Percentiles rank a stretch among this genome's conserved stretches.
phyloP scores from a whole-genome alignment of 2,888 invertebrate genomes.

The Mesodorylaimus sp. region DNA sequence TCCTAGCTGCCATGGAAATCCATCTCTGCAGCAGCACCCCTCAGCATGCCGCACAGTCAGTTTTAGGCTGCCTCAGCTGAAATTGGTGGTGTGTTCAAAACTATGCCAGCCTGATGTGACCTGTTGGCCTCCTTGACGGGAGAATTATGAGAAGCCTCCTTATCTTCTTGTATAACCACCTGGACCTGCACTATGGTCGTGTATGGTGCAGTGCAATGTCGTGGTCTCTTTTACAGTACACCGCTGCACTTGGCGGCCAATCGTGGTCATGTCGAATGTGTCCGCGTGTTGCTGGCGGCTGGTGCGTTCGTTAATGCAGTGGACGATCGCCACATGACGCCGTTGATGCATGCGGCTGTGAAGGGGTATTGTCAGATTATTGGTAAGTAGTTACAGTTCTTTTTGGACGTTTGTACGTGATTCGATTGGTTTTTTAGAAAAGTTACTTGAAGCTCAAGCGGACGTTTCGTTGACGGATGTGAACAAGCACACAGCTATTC shows the following conservation, averaged over 20 bases:
- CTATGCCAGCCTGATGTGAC: too few species aligned
- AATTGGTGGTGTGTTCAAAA: too few species aligned
- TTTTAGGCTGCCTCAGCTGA: too few species aligned
- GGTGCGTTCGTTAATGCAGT: not conserved
- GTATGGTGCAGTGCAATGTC: too few species aligned
- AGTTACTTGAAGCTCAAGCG: slow-evolving; percentile 25
- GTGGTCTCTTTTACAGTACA: not conserved
- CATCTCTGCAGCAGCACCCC: too few species aligned
- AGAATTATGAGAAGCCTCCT: too few species aligned
- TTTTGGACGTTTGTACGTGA: not conserved
- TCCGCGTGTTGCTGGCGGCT: not conserved
- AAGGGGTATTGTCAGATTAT: not conserved
- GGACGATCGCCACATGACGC: not conserved
- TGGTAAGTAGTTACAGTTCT: not conserved
- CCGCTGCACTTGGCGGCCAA: not conserved
- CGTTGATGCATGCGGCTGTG: not conserved
- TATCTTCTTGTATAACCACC: too few species aligned
- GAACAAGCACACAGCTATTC: slow-evolving; percentile 43
- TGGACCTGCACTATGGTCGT: too few species aligned
- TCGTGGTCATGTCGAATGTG: not conserved
- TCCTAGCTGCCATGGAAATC: too few species aligned
- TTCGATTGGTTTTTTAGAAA: not conserved
- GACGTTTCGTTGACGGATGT: slow-evolving; percentile 42
- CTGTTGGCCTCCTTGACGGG: too few species aligned
- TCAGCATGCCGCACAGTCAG: too few species aligned